Evolutionary conservation across 2,797 vertebrate species (phyloP).

Genomic region (Eurystomus glaucurus): DNA sequence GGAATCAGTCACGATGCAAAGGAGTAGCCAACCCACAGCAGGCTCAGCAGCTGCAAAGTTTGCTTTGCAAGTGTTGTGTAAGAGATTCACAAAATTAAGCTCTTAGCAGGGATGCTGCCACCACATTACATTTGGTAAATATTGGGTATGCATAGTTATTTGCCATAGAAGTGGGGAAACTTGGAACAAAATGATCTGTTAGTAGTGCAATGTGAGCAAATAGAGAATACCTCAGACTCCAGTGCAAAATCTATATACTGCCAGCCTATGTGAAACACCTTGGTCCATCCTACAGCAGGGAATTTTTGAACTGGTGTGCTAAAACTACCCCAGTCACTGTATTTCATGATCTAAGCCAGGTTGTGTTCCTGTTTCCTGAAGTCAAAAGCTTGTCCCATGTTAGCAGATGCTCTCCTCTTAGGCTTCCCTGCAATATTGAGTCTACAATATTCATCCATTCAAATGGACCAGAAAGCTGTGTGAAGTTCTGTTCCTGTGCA

Average conservation of each 20-base stretch:
- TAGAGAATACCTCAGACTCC: not conserved
- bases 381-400: not conserved
- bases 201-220: not conserved
- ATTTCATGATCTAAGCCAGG: not conserved
- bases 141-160: not conserved
- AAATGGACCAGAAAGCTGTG: not conserved
- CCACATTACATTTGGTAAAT: not conserved
- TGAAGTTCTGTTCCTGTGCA: not conserved
- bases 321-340: not conserved
- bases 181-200: not conserved
- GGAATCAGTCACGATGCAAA: conserved; percentile 51
- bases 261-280: not conserved
- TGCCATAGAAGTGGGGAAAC: not conserved
- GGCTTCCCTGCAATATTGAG: not conserved
- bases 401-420: not conserved
- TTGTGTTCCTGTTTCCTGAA: not conserved
- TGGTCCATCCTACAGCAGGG: not conserved
- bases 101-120: not conserved
- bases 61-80: not conserved
- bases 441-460: not conserved
- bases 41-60: not conserved
- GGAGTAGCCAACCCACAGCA: not conserved
- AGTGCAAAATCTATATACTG: not conserved
- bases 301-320: not conserved
- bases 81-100: not conserved